Base-by-base conservation (phyloP, 2,797 vertebrate species). In the Acanthornis magna region DNA sequence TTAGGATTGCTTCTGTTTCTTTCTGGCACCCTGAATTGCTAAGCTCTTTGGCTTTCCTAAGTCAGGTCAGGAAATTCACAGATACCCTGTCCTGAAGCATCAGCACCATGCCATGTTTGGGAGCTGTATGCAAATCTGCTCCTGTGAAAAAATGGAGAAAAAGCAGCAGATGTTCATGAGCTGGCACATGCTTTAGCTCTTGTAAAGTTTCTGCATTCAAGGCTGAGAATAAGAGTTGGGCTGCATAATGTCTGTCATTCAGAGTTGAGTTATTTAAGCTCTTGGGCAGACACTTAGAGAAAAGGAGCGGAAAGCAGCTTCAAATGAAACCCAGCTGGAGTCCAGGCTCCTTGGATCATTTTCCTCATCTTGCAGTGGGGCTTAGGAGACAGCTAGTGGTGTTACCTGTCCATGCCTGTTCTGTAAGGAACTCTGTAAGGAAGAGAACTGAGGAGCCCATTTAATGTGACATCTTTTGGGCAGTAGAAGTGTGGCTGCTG, bases 271-370 rank as follows among this genome's bases (percentile, higher is more conserved):
- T 45, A 16, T 29, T 79, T 15, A 43, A 83, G 48, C 50, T 67
- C 50, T 34, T 36, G 83, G 54, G n/a, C 43, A 72, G 54, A 79
- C 66, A 75, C 38, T 88, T 76, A 71, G 72, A 22, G n/a, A 47
- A 60, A 66, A 75, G 53, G 45, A 66, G 42, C 29, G 36, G n/a
- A 80, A 88, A 83, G 68, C 67, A 88, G 30, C 36, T 68, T 77
- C 45, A 22, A 2, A 38, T 48, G 78, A 53, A 67, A 16, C 18
- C 27, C 60, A 53, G 51, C 34, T 45, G 4, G 45, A 79, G 32
- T 38, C 10, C 5, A 20, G 36, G 47, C n/a, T 85, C 2, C 29
- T 58, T 8, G 26, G 30, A 11, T 40, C 0, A 0, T 48, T 68
- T 48, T 66, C 40, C 25, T 72, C 11, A 10, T 32, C 55, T 57